phyloP scores from a whole-genome alignment of 2,888 invertebrate genomes.

The Drosophila phalerata region DNA sequence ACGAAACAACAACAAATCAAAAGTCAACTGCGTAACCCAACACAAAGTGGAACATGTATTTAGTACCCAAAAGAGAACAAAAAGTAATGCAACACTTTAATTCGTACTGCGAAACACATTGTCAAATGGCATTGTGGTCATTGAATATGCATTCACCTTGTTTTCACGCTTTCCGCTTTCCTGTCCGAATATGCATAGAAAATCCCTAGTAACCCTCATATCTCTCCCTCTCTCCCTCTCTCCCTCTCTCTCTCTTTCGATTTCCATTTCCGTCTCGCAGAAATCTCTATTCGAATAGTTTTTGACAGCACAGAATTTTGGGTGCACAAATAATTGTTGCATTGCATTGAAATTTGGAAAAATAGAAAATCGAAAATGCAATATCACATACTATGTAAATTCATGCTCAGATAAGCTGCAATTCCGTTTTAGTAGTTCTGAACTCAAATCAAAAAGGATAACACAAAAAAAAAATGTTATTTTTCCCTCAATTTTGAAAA shows the following conservation, averaged over 20 bases:
- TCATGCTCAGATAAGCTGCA: constrained; percentile 28
- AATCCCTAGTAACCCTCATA: constrained; percentile 1
- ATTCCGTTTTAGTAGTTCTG: constrained; percentile 22
- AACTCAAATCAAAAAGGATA: constrained; percentile 4
- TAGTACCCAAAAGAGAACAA: not conserved
- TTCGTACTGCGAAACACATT: not conserved
- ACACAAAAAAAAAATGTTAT: not conserved
- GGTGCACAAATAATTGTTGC: constrained; percentile 17
- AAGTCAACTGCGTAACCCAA: constrained; percentile 15
- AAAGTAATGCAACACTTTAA: constrained; percentile 15
- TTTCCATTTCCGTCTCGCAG: constrained; percentile 27
- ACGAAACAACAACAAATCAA: constrained; percentile 23
- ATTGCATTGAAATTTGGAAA: constrained; percentile 16
- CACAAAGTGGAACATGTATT: constrained; percentile 12
- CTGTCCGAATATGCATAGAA: constrained; percentile 19
- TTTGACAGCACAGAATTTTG: constrained; percentile 3
- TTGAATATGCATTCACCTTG: constrained; percentile 28
- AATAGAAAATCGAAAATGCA: constrained; percentile 9
- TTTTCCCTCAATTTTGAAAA: not conserved
- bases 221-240: not conserved
- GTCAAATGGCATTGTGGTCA: constrained; percentile 19
- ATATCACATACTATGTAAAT: constrained; percentile 37
- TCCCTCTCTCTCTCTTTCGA: not conserved
- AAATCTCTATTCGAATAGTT: constrained; percentile 22
- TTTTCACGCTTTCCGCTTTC: constrained; percentile 20